Percentiles rank a stretch among this genome's conserved stretches.
Evolutionary conservation across 2,888 invertebrate genomes (phyloP).

Genomic region (Craniophora ligustri): DNA sequence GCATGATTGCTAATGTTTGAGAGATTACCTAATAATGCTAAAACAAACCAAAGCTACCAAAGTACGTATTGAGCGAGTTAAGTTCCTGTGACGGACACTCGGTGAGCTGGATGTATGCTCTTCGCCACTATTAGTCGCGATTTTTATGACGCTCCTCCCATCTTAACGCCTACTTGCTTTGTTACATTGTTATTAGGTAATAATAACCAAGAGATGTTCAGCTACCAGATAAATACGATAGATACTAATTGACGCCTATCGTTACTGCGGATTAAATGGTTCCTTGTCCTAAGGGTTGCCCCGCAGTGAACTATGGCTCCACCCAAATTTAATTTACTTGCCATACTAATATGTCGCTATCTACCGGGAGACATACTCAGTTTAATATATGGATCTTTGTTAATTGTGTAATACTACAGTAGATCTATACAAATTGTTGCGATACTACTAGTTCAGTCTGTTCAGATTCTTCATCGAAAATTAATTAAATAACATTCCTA

Average conservation of each 20-base stretch:
- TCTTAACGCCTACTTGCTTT: constrained; percentile 10
- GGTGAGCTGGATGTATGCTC: constrained; percentile 2
- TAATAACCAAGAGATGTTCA: constrained; percentile 8
- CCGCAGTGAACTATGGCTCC: neutral
- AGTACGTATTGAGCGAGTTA: constrained; percentile 1
- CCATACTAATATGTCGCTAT: neutral
- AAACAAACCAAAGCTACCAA: constrained; percentile 21
- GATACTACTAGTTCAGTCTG: constrained; percentile 15
- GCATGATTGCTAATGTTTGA: constrained; percentile 38
- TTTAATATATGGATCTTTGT: constrained; percentile 17
- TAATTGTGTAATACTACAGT: constrained; percentile 12
- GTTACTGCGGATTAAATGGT: neutral
- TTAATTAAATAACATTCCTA: neutral
- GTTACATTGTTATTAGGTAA: constrained; percentile 41
- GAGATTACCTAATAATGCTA: constrained; percentile 40
- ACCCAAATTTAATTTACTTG: neutral
- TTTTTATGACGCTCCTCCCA: neutral
- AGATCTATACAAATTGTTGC: constrained; percentile 31
- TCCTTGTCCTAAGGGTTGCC: neutral
- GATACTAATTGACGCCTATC: constrained; percentile 1
- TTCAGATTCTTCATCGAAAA: neutral
- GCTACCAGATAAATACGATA: constrained; percentile 34
- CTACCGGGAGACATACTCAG: constrained; percentile 40
- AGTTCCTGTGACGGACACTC: constrained; percentile 12
- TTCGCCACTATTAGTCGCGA: neutral